Percentiles rank a stretch among this genome's conserved stretches.
phyloP scores from a whole-genome alignment of 2,888 invertebrate species.

The Clitarchus hookeri region DNA sequence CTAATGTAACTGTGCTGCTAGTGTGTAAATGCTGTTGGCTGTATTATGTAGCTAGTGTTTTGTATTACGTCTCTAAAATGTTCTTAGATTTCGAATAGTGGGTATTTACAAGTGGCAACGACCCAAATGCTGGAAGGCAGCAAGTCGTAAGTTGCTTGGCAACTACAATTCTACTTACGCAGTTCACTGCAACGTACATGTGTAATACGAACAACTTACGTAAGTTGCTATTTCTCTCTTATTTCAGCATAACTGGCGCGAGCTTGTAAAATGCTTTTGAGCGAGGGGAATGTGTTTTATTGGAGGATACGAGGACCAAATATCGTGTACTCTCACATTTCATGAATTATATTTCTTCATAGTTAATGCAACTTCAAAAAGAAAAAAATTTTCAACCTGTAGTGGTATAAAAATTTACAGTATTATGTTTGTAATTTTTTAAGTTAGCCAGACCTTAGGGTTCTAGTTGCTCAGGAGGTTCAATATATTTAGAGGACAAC shows the following conservation, averaged over 20 bases:
- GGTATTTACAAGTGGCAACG: no score
- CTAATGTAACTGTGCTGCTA: not conserved
- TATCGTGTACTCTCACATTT: not conserved
- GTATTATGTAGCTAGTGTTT: not conserved
- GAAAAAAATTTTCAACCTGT: no score
- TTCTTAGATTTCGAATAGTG: not conserved
- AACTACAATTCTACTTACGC: not conserved
- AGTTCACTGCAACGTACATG: not conserved
- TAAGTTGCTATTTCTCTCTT: not conserved
- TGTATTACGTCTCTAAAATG: not conserved
- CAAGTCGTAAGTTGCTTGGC: not conserved
- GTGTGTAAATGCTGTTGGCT: not conserved
- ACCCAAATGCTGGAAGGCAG: no score
- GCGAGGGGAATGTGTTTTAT: not conserved
- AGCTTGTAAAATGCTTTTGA: no score
- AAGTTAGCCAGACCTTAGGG: no score
- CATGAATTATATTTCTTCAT: not conserved
- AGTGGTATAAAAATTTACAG: no score
- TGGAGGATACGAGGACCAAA: not conserved
- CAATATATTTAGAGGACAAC: no score
- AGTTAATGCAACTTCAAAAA: not conserved
- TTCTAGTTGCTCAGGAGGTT: no score
- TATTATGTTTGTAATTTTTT: no score
- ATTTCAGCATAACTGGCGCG: not conserved
- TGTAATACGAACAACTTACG: not conserved